Base-by-base conservation (phyloP, 1,140 invertebrate genomes). In the Lasaia peninsularis region DNA sequence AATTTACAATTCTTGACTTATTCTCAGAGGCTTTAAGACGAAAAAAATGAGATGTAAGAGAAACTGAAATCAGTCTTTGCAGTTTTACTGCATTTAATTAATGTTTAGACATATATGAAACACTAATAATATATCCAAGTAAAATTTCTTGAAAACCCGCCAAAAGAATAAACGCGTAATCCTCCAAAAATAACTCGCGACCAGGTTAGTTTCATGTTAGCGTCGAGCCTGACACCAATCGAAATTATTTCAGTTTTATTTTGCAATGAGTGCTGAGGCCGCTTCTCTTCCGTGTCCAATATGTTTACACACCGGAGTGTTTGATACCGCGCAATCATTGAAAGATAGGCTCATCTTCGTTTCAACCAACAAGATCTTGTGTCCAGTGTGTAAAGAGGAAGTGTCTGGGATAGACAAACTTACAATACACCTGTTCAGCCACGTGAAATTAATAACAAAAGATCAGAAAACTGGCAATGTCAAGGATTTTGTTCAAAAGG, bases 371-470 rank as follows among this genome's bases (percentile, higher is more conserved):
- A 93, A 92, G 50, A 80, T 96, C 52, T 76, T 90, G 31, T 96
- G 95, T 84, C 95, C 95, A 10, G 91, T 96, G 20, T 96, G 95
- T 75, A 92, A 92, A 61, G 94, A 96, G 71, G 82, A 93, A 56
- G 86, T 96, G 5, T 79, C 92, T 52, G 95, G 95, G 2, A 91
- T 96, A 53, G 95, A 96, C 82, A 96, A 96, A 86, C 87, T 96
- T n/a, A 96, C 95, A 1, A 95, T 96, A 70, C 95, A 96, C 84
- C 82, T 96, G 60, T 95, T 96, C 69, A 92, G 92, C 21, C 95
- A 96, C 76, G 78, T 86, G 28, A 80, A 80, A 59, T 57, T 86
- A 37, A 56, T 80, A 62, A 54, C 67, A 9, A 70, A 71, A 60
- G 50, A 53, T 53, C 65, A 66, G 50, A 31, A 55, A 60, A 52